A percentile compares a stretch with the other conserved stretches of the same genome.
Evolutionary conservation across 2,888 invertebrate genomes (phyloP).

Genomic region (Cyrtodaria siliqua): DNA sequence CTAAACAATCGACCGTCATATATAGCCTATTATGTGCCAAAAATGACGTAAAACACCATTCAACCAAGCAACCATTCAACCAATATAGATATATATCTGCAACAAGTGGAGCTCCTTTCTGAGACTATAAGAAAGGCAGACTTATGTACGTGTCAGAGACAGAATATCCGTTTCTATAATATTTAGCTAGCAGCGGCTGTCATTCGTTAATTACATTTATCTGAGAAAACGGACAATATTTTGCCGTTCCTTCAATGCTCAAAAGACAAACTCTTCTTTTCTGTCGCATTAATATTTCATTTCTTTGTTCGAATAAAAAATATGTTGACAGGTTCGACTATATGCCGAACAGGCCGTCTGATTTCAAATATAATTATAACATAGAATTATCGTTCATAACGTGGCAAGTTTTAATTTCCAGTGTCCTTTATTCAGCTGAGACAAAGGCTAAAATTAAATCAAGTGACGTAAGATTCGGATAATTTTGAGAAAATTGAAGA

Average conservation of each 20-base stretch:
- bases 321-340: conserved; percentile 37
- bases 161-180: not conserved
- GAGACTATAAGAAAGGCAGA: no score
- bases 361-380: conserved; percentile 56
- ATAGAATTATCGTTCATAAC: conserved; percentile 47
- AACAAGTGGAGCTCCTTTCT: no score
- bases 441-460: conserved; percentile 60
- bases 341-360: conserved; percentile 14
- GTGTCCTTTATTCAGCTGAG: conserved; percentile 32
- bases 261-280: conserved; percentile 1
- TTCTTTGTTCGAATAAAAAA: conserved; percentile 27
- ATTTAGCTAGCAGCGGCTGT: conserved; percentile 2
- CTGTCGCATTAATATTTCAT: conserved; percentile 41
- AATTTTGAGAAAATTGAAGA: conserved; percentile 59
- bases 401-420: conserved; percentile 66
- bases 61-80: no score
- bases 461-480: conserved; percentile 61
- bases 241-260: not conserved
- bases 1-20: no score
- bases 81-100: no score
- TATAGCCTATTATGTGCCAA: no score
- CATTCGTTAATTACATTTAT: conserved; percentile 14
- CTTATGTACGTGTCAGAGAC: no score
- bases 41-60: no score
- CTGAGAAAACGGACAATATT: conserved; percentile 3